Percentiles rank a stretch among this genome's conserved stretches.
Conservation (phyloP, 2,888 invertebrate species). For the Augochlorella aurata region DNA sequence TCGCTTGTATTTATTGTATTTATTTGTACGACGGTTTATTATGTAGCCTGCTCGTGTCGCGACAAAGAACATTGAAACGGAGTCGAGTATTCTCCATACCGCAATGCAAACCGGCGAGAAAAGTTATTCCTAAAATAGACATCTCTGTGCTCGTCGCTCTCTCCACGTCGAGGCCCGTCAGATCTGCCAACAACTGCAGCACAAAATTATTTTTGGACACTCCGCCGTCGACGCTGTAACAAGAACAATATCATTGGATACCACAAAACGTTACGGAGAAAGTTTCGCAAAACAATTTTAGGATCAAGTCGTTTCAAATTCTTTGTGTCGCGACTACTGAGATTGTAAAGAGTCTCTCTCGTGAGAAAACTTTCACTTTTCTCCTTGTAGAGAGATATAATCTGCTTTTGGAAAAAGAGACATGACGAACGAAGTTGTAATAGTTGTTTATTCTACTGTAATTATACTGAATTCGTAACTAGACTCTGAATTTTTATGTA, state of each 20-base stretch:
- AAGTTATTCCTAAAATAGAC: conserved; percentile 93
- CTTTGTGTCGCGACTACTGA: no score
- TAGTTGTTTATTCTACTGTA: no score
- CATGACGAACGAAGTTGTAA: no score
- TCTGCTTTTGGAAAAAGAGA: no score
- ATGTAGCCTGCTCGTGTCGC: neutral
- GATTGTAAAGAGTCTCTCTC: no score
- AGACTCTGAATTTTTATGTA: no score
- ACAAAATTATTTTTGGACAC: conserved; percentile 97
- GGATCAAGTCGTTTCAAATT: no score
- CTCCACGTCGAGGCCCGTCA: conserved; percentile 89
- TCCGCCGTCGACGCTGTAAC: conserved; percentile 95
- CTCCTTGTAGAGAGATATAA: no score
- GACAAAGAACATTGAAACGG: neutral
- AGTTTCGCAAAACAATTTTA: neutral
- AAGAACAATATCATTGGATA: neutral
- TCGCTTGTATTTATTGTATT: neutral
- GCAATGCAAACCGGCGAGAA: conserved; percentile 90
- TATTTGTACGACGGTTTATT: no score
- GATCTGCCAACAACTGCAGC: conserved; percentile 92
- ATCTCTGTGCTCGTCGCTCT: conserved; percentile 89
- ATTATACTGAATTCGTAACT: no score
- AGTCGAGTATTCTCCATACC: conserved; percentile 82
- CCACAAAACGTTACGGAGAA: neutral
- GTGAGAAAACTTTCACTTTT: no score